Evolutionary conservation across 2,113 vertebrate genomes (phyloP).

Genomic region (Cinclus mexicanus): DNA sequence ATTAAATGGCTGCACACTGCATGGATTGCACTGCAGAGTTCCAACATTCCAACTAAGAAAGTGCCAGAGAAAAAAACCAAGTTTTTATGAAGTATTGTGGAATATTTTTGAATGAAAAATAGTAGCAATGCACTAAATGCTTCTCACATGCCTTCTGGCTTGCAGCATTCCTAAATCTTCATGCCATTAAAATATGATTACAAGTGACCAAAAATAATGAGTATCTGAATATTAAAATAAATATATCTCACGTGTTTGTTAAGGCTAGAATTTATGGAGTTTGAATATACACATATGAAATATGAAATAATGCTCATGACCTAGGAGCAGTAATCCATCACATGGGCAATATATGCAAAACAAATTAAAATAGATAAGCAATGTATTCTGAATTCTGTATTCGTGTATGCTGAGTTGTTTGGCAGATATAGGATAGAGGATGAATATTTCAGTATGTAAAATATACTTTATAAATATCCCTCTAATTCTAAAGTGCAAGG

Average conservation of each 20-base stretch:
- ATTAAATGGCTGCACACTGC: neutral
- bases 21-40: neutral
- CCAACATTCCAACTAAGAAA: neutral
- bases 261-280: neutral
- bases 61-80: neutral
- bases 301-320: neutral
- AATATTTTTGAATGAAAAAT: neutral
- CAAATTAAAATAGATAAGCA: slow-evolving; percentile 7
- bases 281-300: neutral
- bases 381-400: neutral
- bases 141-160: neutral
- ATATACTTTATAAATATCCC: neutral
- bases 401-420: neutral
- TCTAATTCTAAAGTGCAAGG: neutral
- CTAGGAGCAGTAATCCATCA: neutral
- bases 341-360: neutral
- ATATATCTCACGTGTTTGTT: neutral
- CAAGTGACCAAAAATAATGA: neutral
- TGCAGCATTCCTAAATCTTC: neutral
- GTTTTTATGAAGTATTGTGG: neutral
- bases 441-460: neutral
- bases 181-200: neutral
- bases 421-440: neutral
- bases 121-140: neutral
- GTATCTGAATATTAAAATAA: neutral